These are phyloP conservation scores for Anaspis maculata DNA, from an alignment of 2,888 invertebrate genomes.

Conservation along the genomic window DNA sequence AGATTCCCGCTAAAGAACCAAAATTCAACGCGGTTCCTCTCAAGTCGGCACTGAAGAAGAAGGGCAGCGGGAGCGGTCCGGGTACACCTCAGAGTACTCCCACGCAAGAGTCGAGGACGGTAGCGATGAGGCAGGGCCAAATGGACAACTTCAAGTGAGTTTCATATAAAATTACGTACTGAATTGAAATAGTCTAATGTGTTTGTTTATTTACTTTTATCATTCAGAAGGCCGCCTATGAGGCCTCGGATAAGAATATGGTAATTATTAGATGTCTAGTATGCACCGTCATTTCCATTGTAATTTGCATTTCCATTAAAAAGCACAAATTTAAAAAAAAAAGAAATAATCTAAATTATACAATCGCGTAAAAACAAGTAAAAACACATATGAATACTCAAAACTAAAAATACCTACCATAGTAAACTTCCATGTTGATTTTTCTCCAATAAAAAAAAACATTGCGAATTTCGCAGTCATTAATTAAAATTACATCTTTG, in stretches of 20 bases:
- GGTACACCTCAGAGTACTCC: conserved; percentile 62
- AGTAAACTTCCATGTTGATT: no score
- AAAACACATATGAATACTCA: no score
- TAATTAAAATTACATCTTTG: no score
- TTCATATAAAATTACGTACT: conserved; percentile 1
- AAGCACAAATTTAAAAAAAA: no score
- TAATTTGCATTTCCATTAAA: no score
- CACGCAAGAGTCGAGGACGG: conserved; percentile 61
- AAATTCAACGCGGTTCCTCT: conserved; percentile 79
- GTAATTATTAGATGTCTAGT: conserved; percentile 58
- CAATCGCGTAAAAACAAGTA: no score
- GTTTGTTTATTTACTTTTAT: no score
- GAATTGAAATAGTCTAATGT: conserved; percentile 28
- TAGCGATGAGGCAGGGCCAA: conserved; percentile 59
- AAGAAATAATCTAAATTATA: no score
- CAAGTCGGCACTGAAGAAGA: conserved; percentile 87
- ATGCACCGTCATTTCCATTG: no score
- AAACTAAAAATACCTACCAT: no score
- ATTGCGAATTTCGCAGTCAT: no score
- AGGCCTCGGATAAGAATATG: conserved; percentile 89
- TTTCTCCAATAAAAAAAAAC: no score
- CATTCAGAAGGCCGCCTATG: conserved; percentile 70
- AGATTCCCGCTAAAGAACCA: conserved; percentile 89
- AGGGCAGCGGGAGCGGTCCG: conserved; percentile 44
- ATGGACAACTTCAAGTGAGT: conserved; percentile 65